Evolutionary conservation across 1,140 invertebrate species (phyloP).

Genomic region (Drosophila leontia): DNA sequence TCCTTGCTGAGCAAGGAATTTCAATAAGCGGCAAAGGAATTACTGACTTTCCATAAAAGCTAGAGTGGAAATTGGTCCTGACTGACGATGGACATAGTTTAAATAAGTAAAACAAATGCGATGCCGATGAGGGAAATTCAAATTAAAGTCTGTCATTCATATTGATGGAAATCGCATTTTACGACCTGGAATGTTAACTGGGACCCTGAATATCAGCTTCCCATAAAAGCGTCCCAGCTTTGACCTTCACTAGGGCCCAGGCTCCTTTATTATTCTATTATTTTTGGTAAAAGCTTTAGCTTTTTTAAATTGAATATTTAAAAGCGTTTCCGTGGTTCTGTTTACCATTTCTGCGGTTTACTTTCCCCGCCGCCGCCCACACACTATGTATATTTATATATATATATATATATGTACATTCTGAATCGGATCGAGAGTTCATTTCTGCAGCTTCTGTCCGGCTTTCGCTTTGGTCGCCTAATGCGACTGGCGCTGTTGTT

Average conservation of each 20-base stretch:
- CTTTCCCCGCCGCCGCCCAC: neutral
- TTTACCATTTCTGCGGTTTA: constrained; percentile 27
- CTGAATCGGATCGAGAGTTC: constrained; percentile 42
- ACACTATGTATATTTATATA: neutral
- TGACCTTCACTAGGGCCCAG: constrained; percentile 12
- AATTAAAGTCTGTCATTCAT: constrained; percentile 11
- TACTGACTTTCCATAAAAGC: constrained; percentile 2
- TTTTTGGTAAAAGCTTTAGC: constrained; percentile 36
- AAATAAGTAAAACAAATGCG: constrained; percentile 15
- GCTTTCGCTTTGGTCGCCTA: constrained; percentile 39
- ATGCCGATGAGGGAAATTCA: constrained; percentile 2
- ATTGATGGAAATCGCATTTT: constrained; percentile 5
- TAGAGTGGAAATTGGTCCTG: neutral
- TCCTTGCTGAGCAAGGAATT: constrained; percentile 20
- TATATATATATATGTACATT: neutral
- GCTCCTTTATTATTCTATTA: constrained; percentile 31
- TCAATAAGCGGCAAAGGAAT: constrained; percentile 29
- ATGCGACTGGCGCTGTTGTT: constrained; percentile 56
- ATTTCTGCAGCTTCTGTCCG: constrained; percentile 33
- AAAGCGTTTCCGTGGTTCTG: constrained; percentile 29
- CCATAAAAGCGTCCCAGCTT: neutral
- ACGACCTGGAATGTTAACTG: neutral
- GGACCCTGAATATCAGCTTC: neutral
- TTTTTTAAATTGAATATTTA: constrained; percentile 47
- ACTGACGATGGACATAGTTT: constrained; percentile 19